Conservation (phyloP, 2,797 vertebrate genomes). For the Anguilla marmorata region DNA sequence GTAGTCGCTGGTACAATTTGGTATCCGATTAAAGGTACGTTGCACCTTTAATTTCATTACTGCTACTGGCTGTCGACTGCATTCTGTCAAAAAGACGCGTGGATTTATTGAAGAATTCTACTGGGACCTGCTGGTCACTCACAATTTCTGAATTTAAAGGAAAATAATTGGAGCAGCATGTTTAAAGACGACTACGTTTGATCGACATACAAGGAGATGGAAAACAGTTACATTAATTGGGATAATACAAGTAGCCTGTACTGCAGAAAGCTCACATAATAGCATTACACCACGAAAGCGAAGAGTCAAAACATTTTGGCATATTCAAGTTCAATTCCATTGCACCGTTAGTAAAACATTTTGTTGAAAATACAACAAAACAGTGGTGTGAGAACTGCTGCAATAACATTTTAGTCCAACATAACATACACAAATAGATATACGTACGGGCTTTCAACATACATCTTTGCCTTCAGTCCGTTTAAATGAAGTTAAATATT, state of each 20-base stretch:
- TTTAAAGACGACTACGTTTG: neutral
- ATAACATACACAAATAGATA: neutral
- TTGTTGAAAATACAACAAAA: neutral
- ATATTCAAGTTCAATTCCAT: neutral
- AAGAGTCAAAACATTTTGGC: conserved; percentile 3
- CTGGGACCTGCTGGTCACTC: neutral
- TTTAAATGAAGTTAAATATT: conserved; percentile 1
- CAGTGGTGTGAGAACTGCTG: neutral
- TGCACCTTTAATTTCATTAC: neutral
- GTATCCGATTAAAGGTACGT: conserved; percentile 8
- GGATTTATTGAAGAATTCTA: neutral
- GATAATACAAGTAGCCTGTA: neutral
- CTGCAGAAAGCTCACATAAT: conserved; percentile 6
- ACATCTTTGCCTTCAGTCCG: neutral
- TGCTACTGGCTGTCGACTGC: neutral
- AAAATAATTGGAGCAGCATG: neutral
- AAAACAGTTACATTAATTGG: neutral
- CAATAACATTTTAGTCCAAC: neutral
- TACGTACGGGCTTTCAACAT: neutral
- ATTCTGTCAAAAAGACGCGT: neutral
- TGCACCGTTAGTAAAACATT: neutral
- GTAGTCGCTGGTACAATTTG: neutral
- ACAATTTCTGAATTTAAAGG: neutral
- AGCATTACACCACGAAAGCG: neutral
- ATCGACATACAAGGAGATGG: neutral